Evolutionary conservation across 2,888 invertebrate species (phyloP), one percentile per base, ranked within the genome.

Genomic region (Leucophora obtusa): DNA sequence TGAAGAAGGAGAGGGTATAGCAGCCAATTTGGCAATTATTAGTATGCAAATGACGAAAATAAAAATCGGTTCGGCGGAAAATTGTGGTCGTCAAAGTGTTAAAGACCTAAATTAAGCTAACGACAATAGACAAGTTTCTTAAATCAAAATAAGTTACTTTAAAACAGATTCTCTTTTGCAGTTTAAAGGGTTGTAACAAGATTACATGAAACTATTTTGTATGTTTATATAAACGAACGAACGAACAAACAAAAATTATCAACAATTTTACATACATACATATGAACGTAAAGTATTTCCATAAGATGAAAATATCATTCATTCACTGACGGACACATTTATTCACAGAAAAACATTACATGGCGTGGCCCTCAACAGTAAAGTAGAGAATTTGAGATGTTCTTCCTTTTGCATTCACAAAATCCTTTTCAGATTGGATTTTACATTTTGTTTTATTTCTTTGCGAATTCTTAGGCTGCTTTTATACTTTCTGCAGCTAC

Each of bases 351-450:
- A 35, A 35, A 35, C 35, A 35, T 35, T 35, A 7, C 10, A 10
- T 35, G 35, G 35, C 10, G 35, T 35, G 35, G 35, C 35, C 35
- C 35, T 35, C 35, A 35, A 11, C 1, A 14, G 38, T 10, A 38
- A 38, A 38, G 35, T 35, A 10, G 35, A 10, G 35, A 10, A 11
- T 38, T 11, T 38, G 14, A 11, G 11, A 11, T 38, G 10, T 38
- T 38, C 14, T 38, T 38, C 14, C 14, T 38, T 38, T 38, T 38
- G 38, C 14, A 11, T 14, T 38, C 2, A 38, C 38, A 60, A 28
- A 60, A 60, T 60, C 43, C 60, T 8, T 47, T 47, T 18, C 28
- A 18, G 21, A n/a, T 43, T 9, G 60, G 60, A 21, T 43, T 60
- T 21, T 60, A 47, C 47, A 21, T 38, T 38, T 38, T 38, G 14